These are phyloP conservation scores for Drosophila siamana DNA, from an alignment of 2,888 invertebrate species.

Conservation along the genomic window DNA sequence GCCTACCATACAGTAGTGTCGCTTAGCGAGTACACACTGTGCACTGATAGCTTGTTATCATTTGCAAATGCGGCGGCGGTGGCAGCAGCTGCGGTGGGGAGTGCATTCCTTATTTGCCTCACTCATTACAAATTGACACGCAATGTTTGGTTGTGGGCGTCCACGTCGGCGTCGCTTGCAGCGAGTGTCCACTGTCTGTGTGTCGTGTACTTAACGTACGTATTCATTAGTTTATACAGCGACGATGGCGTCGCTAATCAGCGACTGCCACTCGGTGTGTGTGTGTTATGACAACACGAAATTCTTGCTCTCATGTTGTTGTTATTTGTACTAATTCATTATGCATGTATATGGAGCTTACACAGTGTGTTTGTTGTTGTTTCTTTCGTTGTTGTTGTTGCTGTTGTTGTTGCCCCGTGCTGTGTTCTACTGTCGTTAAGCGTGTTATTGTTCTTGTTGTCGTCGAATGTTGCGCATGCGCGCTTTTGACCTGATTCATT, in stretches of 20 bases:
- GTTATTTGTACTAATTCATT: slow-evolving; percentile 25
- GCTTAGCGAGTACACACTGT: not conserved
- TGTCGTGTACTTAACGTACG: slow-evolving; percentile 5
- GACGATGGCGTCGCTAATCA: slow-evolving; percentile 45
- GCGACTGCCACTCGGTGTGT: slow-evolving; percentile 4
- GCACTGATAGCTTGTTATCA: not conserved
- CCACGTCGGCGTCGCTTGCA: not conserved
- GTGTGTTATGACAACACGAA: slow-evolving; percentile 1
- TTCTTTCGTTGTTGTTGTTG: slow-evolving; percentile 17
- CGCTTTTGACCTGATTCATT: slow-evolving; percentile 72
- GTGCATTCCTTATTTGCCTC: not conserved
- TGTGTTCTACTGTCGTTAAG: not conserved
- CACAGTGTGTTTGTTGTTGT: slow-evolving; percentile 3
- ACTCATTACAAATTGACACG: not conserved
- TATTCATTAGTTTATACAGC: slow-evolving; percentile 7
- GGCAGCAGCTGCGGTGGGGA: too few relatives aligned
- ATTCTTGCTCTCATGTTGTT: not conserved
- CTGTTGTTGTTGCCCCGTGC: slow-evolving; percentile 10
- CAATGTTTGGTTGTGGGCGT: not conserved
- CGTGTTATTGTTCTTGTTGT: slow-evolving; percentile 21
- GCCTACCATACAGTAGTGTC: too few relatives aligned
- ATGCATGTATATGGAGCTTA: slow-evolving; percentile 17
- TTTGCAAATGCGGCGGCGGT: not conserved
- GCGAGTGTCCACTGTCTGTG: slow-evolving; percentile 5
- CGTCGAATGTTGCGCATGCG: slow-evolving; percentile 66